A percentile compares a stretch with the other conserved stretches of the same genome.
phyloP scores from a whole-genome alignment of 2,888 invertebrate genomes.

The Trachelus iudaicus region DNA sequence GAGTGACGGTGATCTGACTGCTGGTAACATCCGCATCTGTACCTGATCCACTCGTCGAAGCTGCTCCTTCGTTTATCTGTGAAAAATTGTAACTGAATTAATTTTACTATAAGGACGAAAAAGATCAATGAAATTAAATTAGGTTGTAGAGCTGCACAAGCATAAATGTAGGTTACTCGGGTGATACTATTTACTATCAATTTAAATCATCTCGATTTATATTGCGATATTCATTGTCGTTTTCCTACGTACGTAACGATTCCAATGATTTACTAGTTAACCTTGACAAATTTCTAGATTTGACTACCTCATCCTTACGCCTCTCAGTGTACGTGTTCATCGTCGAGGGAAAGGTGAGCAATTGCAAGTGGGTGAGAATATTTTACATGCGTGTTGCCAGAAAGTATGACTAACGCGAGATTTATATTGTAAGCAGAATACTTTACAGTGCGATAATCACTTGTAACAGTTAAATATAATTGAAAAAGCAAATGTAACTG shows the following conservation, averaged over 20 bases:
- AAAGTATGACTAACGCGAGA: background rate
- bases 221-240: background rate
- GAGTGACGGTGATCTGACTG: slow-evolving; percentile 61
- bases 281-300: background rate
- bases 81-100: slow-evolving; percentile 11
- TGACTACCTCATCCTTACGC: background rate
- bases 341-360: background rate
- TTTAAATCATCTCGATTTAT: background rate
- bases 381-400: background rate
- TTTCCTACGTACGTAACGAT: background rate
- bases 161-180: background rate
- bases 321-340: background rate
- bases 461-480: background rate
- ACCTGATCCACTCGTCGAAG: slow-evolving; percentile 65
- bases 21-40: slow-evolving; percentile 58
- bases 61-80: slow-evolving; percentile 64
- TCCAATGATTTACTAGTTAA: background rate
- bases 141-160: background rate
- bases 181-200: background rate
- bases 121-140: background rate
- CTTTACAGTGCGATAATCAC: background rate
- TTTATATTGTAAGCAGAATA: background rate
- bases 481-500: background rate
- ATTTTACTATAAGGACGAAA: background rate
- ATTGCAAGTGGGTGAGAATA: background rate